These are phyloP conservation scores for Willisornis vidua DNA, from an alignment of 2,113 vertebrate species.

Conservation along the genomic window DNA sequence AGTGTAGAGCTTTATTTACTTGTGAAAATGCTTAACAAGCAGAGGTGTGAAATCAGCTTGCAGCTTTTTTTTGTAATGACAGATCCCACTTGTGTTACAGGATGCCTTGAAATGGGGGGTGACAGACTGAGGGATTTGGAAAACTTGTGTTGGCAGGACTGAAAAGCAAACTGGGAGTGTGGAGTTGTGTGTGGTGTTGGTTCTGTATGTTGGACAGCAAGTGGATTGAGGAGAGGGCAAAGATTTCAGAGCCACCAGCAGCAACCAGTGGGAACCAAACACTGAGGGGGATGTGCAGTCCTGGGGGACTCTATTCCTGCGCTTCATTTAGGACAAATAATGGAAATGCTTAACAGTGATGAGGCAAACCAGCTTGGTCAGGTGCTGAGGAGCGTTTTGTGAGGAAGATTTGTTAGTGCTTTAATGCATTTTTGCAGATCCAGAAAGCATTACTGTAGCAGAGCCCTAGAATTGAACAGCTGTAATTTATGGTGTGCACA, in stretches of 20 bases:
- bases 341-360: neutral
- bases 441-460: neutral
- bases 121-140: slow-evolving; percentile 3
- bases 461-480: neutral
- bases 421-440: neutral
- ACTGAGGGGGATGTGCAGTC: neutral
- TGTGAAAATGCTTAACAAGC: slow-evolving; percentile 28
- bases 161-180: neutral
- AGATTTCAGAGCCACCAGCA: neutral
- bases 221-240: neutral
- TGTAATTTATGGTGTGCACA: neutral
- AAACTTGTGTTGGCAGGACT: neutral
- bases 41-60: slow-evolving; percentile 28
- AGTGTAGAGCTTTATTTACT: slow-evolving; percentile 9
- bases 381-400: neutral
- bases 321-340: neutral
- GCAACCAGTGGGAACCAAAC: neutral
- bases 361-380: neutral
- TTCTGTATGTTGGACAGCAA: neutral
- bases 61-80: neutral
- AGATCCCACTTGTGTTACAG: neutral
- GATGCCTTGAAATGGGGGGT: neutral
- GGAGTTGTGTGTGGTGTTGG: fast-evolving
- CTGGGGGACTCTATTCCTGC: neutral
- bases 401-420: neutral